Evolutionary conservation across 2,888 invertebrate species (phyloP).

Genomic region (Megalurothrips usitatus): DNA sequence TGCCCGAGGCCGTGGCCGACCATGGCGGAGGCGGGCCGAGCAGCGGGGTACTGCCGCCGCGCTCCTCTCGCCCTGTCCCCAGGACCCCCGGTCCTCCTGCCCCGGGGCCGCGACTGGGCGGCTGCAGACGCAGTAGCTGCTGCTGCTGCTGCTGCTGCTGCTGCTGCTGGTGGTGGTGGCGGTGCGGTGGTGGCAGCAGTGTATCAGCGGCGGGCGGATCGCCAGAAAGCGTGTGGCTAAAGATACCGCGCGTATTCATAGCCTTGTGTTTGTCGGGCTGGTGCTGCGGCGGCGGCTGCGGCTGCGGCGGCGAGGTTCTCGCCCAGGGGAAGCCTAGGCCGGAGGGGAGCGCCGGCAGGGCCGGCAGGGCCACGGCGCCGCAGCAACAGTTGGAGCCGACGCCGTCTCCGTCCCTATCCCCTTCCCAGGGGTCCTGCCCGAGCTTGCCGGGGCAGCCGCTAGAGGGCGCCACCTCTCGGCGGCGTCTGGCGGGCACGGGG

Average conservation of each 20-base stretch:
- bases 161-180: background rate
- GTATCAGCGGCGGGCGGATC: conserved; percentile 33
- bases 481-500: conserved; percentile 30
- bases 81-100: conserved; percentile 38
- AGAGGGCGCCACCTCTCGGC: conserved; percentile 37
- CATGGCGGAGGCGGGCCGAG: conserved; percentile 34
- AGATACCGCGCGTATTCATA: conserved; percentile 40
- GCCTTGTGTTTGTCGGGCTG: conserved; percentile 31
- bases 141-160: background rate
- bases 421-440: conserved; percentile 22
- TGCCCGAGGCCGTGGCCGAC: conserved; percentile 10
- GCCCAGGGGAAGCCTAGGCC: conserved; percentile 32
- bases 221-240: conserved; percentile 36
- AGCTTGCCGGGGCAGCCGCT: conserved; percentile 33
- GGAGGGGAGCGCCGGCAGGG: conserved; percentile 34
- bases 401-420: conserved; percentile 29
- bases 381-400: conserved; percentile 39
- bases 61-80: conserved; percentile 40
- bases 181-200: background rate
- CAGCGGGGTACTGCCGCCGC: conserved; percentile 47
- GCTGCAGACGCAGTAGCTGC: background rate
- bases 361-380: conserved; percentile 37
- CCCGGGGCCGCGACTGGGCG: background rate
- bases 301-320: conserved; percentile 29
- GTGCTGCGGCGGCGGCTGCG: conserved; percentile 32